Conservation (phyloP, 1,140 invertebrate genomes). For the Drosophila sulfurigaster region DNA sequence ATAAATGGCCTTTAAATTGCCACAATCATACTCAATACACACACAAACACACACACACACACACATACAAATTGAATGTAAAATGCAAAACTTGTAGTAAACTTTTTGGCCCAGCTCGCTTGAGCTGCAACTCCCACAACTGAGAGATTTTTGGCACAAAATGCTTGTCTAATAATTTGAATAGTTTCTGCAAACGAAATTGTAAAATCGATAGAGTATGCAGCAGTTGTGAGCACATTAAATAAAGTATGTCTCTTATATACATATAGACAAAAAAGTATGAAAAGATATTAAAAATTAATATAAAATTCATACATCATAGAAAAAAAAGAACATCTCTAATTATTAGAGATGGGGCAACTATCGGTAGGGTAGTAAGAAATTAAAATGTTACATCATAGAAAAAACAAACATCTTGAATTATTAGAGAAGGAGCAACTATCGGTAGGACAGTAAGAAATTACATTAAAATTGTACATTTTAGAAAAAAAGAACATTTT, state of each 20-base stretch:
- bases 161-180: constrained; percentile 3
- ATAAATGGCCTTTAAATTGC: not conserved
- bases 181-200: constrained; percentile 5
- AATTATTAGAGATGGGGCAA: no score
- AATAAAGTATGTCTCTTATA: not conserved
- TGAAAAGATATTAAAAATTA: no score
- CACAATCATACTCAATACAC: not conserved
- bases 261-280: not conserved
- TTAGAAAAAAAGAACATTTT: no score
- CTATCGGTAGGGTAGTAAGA: no score
- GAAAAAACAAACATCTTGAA: no score
- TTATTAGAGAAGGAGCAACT: no score
- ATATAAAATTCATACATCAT: no score
- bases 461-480: no score
- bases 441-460: no score
- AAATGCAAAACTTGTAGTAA: constrained; percentile 1
- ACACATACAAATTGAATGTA: constrained; percentile 1
- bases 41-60: constrained; percentile 9
- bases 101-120: not conserved
- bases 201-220: not conserved
- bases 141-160: not conserved
- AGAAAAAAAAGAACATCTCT: no score
- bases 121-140: not conserved
- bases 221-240: not conserved
- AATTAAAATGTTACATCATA: no score